phyloP scores from a whole-genome alignment of 1,140 invertebrate genomes.

The Drosophila parvula region DNA sequence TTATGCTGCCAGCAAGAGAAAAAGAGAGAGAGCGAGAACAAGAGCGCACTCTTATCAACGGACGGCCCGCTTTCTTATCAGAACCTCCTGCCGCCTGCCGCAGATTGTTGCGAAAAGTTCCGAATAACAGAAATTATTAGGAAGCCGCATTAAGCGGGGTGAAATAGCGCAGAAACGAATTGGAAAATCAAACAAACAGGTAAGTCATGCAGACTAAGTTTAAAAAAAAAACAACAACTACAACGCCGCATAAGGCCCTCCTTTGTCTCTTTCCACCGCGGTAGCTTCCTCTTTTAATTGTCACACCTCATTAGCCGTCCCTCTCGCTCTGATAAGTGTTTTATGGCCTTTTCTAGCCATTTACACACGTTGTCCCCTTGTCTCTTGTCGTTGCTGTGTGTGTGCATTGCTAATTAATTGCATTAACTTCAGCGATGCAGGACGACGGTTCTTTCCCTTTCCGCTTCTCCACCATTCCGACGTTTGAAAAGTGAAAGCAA shows the following conservation, averaged over 20 bases:
- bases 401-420: constrained; percentile 38
- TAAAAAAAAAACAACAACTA: neutral
- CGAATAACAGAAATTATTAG: constrained; percentile 22
- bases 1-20: constrained; percentile 46
- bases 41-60: constrained; percentile 41
- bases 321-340: constrained; percentile 47
- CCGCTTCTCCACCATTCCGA: neutral
- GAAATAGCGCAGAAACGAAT: constrained; percentile 16
- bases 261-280: neutral
- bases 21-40: constrained; percentile 15
- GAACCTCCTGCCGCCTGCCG: constrained; percentile 12
- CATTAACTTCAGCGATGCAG: constrained; percentile 37
- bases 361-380: constrained; percentile 55
- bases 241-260: too few relatives aligned
- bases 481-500: constrained; percentile 39
- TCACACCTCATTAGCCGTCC: constrained; percentile 68
- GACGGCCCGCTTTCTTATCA: constrained; percentile 36
- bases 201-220: constrained; percentile 18
- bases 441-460: neutral
- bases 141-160: constrained; percentile 4
- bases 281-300: constrained; percentile 38
- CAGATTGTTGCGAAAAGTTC: constrained; percentile 43
- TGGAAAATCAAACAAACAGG: constrained; percentile 39
- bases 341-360: constrained; percentile 65
- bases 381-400: constrained; percentile 15